Conservation (phyloP, 2,113 vertebrate genomes). For the Pseudopipra pipra region DNA sequence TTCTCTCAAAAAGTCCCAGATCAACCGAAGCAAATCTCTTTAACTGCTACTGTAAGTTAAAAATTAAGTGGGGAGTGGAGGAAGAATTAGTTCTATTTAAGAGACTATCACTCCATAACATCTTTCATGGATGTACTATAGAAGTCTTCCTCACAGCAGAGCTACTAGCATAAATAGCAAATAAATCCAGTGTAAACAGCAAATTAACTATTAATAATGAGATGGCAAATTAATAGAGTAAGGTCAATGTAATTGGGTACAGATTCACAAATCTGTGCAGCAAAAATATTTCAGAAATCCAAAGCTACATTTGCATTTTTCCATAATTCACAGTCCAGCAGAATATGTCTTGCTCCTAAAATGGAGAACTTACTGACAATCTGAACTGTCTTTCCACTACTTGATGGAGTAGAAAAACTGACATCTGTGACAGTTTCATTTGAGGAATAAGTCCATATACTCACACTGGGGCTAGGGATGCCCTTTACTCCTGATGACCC, state of each 20-base stretch:
- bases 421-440: neutral
- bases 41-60: neutral
- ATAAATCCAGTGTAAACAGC: neutral
- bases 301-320: neutral
- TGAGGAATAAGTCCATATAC: neutral
- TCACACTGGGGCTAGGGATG: no score
- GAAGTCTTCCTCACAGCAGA: neutral
- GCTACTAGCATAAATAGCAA: neutral
- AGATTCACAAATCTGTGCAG: constrained; percentile 7
- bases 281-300: neutral
- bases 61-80: neutral
- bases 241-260: neutral
- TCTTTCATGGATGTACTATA: neutral
- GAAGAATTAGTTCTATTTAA: neutral
- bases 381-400: neutral
- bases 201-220: neutral
- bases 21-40: neutral
- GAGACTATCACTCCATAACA: neutral
- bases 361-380: neutral
- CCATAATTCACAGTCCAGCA: neutral
- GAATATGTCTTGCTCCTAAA: neutral
- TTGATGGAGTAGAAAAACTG: neutral
- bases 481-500: no score
- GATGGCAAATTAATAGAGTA: neutral
- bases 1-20: neutral